Base-by-base conservation (phyloP, 2,888 invertebrate genomes). In the Phlogophora meticulosa region DNA sequence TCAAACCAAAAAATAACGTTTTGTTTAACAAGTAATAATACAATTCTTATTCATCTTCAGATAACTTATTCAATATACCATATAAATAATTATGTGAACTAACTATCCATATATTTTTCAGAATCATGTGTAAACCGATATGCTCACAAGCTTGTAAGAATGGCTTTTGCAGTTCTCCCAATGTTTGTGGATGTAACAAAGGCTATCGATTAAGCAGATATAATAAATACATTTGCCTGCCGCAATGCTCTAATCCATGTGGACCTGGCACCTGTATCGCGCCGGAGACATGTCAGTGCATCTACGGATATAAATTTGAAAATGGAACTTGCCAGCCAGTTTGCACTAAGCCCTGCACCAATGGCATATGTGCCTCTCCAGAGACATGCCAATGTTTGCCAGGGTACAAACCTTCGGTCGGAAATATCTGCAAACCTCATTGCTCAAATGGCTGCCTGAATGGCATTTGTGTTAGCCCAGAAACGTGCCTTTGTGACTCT, bases 251-350 rank as follows among this genome's bases (percentile, higher is more conserved):
- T 4, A 66, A 22, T 2, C 22, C 58, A 9, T 76, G 75, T 42
- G 62, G 48, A 0, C 38, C 66, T 7, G 75, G 75, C 2, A 56
- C 7, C 0, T 83, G 82, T 28, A 40, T 58, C 1, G 69, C 66
- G 0, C 82, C 82, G 5, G 56, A 74, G 0, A 56, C 42, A 17
- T 82, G 82, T 20, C 11, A 11, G 4, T 82, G 80, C 51, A 43
- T n/a, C 17, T 22, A 48, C 3, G 80, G 78, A 7, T 76, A 72
- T 45, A 43, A 0, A 10, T 57, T 52, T 42, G 2, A 9, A 15
- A 71, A 71, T 20, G 22, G 7, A 55, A 56, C 61, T 28, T 79
- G 80, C 34, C 34, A 51, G 28, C 81, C 82, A 20, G 17, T 72
- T 32, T 80, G 80, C 13, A 61, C 4, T 1, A 43, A 52, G 13